phyloP scores from a whole-genome alignment of 2,797 vertebrate species.

The Pseudochirops cupreus region DNA sequence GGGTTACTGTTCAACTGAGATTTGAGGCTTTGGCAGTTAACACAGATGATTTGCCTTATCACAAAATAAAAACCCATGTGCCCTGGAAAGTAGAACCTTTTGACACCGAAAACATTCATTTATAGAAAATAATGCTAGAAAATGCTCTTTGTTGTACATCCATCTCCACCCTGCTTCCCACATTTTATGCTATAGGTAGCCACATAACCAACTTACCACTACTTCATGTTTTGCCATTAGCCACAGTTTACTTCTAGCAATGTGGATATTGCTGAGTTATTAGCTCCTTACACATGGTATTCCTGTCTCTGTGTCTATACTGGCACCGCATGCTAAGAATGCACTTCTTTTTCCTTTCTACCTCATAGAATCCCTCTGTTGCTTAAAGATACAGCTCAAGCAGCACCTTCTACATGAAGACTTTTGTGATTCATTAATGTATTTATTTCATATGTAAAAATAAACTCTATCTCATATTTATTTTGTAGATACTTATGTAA shows the following conservation, averaged over 20 bases:
- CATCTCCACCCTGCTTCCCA: not conserved
- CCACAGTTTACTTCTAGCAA: constrained; percentile 22
- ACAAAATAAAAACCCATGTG: not conserved
- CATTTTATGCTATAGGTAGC: not conserved
- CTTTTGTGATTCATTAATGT: not conserved
- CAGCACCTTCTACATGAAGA: not conserved
- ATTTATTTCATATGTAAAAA: not conserved
- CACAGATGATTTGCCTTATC: not conserved
- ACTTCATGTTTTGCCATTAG: constrained; percentile 40
- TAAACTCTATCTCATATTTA: not conserved
- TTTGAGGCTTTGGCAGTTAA: not conserved
- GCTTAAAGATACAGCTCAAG: not conserved
- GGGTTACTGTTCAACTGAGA: not conserved
- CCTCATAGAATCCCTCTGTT: not conserved
- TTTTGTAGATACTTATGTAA: not conserved
- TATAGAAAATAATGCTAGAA: not conserved
- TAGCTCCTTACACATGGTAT: constrained; percentile 50
- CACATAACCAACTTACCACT: not conserved
- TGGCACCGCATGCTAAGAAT: not conserved
- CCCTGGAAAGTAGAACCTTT: not conserved
- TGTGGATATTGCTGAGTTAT: constrained; percentile 44
- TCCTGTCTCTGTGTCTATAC: not conserved
- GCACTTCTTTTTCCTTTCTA: not conserved
- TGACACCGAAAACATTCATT: not conserved
- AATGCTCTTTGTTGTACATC: not conserved